Evolutionary conservation across 2,888 invertebrate species (phyloP), one percentile per base, ranked within the genome.

Genomic region (Gortyna flavago): DNA sequence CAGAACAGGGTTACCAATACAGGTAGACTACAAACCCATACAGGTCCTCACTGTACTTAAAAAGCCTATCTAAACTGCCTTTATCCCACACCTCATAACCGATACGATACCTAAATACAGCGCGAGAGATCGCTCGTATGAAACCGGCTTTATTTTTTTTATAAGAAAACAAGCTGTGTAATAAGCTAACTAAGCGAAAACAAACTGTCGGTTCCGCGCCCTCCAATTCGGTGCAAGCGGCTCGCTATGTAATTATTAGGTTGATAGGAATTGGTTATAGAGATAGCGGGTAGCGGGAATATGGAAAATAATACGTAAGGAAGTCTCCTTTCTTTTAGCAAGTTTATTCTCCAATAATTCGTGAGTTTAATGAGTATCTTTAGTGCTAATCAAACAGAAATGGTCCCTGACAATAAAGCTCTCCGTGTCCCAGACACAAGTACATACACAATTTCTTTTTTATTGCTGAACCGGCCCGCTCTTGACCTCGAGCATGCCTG

Each of bases 191-290:
- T 87, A 85, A 82, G 81, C 86, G 89, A 91, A 93, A 94, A 93
- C 94, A 93, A 94, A 93, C 93, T 93, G 91, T 89, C 90, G 89
- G 91, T 79, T 75, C 82, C 83, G 90, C 86, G 87, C 89, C 91
- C 91, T 93, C 88, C 92, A 92, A 93, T 94, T 93, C 90, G 92
- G 91, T 89, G 88, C 89, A 88, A 89, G 86, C 90, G 88, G 88
- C 84, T 86, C 79, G 81, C 89, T 87, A 81, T 87, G 89, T 93
- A 93, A 95, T 94, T 93, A 94, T 90, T 87, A 81, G 61, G 70
- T 82, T 86, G 86, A 88, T 81, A 69, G 77, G 87, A 76, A 75
- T 64, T 57, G 81, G 87, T 77, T 8, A 0, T 4, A 86, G 4
- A 77, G 71, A 29, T 0, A 84, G 88, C 89, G 86, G 38, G 1